Conservation (phyloP, 2,888 invertebrate genomes). For the Dinocampus coccinellae region DNA sequence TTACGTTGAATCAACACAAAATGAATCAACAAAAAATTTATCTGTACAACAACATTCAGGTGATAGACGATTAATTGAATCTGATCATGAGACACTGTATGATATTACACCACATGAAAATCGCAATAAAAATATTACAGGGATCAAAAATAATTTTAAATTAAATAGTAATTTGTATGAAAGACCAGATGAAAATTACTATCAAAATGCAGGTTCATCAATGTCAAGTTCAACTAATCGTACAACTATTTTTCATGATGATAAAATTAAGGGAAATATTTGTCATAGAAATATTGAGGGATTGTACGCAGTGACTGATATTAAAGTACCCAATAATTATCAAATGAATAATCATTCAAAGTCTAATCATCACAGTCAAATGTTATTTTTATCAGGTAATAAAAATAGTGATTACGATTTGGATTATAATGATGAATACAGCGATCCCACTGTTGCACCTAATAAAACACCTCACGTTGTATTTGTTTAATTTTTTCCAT, state of each 20-base stretch:
- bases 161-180: neutral
- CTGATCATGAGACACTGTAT: slow-evolving; percentile 63
- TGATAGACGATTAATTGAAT: slow-evolving; percentile 54
- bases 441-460: slow-evolving; percentile 45
- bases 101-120: slow-evolving; percentile 55
- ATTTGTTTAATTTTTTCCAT: slow-evolving; percentile 58
- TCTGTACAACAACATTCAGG: slow-evolving; percentile 46
- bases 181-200: neutral
- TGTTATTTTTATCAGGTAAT: slow-evolving; percentile 24
- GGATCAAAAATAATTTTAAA: neutral
- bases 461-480: slow-evolving; percentile 65
- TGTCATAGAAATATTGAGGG: slow-evolving; percentile 45
- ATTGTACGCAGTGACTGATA: slow-evolving; percentile 65
- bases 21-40: slow-evolving; percentile 55
- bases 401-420: slow-evolving; percentile 54
- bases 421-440: slow-evolving; percentile 60
- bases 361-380: slow-evolving; percentile 29
- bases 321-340: slow-evolving; percentile 46
- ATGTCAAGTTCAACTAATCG: neutral
- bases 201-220: neutral
- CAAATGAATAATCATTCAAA: slow-evolving; percentile 54
- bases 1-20: slow-evolving; percentile 61
- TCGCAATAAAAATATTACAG: neutral
- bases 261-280: neutral
- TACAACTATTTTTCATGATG: neutral